Percentiles rank a stretch among this genome's conserved stretches.
Evolutionary conservation across 2,797 vertebrate genomes (phyloP).

Genomic region (Acanthis flammea): DNA sequence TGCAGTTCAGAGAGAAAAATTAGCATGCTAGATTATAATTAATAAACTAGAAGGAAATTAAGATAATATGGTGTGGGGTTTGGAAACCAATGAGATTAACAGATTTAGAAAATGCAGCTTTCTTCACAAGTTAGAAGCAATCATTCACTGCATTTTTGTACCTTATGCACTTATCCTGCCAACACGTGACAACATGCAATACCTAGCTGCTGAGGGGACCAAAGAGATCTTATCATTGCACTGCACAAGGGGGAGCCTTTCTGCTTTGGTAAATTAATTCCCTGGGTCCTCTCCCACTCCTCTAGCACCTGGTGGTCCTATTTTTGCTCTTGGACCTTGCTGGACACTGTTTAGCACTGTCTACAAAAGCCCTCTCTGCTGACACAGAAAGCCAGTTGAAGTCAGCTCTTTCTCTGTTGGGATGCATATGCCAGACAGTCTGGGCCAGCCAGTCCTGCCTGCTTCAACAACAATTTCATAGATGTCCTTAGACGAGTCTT

Average conservation of each 20-base stretch:
- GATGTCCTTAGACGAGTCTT: background rate
- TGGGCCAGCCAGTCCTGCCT: background rate
- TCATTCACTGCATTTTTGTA: background rate
- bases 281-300: background rate
- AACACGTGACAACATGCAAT: background rate
- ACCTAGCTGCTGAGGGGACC: background rate
- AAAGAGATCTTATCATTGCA: background rate
- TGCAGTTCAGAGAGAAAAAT: background rate
- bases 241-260: slow-evolving; percentile 45
- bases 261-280: slow-evolving; percentile 16
- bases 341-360: background rate
- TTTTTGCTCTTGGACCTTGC: background rate
- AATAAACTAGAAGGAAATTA: slow-evolving; percentile 11
- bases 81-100: background rate
- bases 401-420: background rate
- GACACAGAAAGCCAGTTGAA: background rate
- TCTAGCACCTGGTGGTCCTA: background rate
- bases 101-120: background rate
- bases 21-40: background rate
- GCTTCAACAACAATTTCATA: background rate
- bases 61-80: background rate
- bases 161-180: background rate
- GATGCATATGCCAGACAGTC: background rate
- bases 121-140: background rate
- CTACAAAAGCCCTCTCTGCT: background rate